Conservation (phyloP, 1,140 invertebrate genomes). For the Lordiphosa mommai region DNA sequence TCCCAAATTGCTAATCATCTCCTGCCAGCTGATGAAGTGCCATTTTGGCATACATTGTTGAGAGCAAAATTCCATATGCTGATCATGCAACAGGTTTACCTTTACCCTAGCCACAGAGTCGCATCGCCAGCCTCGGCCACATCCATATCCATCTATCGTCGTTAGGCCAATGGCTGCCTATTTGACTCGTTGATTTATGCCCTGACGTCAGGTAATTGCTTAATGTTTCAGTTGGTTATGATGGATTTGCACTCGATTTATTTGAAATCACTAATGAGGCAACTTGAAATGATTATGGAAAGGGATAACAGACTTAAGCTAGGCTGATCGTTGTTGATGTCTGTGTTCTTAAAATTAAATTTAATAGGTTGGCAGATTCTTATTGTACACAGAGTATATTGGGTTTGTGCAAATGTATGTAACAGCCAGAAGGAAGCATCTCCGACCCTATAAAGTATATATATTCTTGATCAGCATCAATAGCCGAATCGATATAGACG, state of each 20-base stretch:
- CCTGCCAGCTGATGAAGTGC: conserved; percentile 40
- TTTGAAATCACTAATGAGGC: conserved; percentile 23
- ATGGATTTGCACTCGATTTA: conserved; percentile 29
- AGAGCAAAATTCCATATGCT: conserved; percentile 26
- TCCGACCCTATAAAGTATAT: too few species aligned
- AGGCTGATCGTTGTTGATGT: too few species aligned
- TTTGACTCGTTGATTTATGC: conserved; percentile 61
- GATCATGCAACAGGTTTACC: conserved; percentile 48
- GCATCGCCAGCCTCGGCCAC: conserved; percentile 9
- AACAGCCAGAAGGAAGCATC: too few species aligned
- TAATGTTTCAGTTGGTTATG: conserved; percentile 25
- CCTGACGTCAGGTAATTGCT: conserved; percentile 45
- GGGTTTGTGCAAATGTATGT: too few species aligned
- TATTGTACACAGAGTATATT: too few species aligned
- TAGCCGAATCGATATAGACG: too few species aligned
- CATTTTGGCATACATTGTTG: conserved; percentile 58
- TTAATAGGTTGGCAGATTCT: too few species aligned
- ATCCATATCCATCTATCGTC: conserved; percentile 3
- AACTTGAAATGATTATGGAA: conserved; percentile 1
- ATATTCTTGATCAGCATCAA: too few species aligned
- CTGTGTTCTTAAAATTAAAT: too few species aligned
- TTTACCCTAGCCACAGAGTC: conserved; percentile 8
- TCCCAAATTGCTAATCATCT: conserved; percentile 17
- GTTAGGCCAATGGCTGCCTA: conserved; percentile 39
- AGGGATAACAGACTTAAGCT: background rate